These are phyloP conservation scores for Cebidichthys violaceus DNA, from an alignment of 2,113 vertebrate genomes.

Conservation along the genomic window DNA sequence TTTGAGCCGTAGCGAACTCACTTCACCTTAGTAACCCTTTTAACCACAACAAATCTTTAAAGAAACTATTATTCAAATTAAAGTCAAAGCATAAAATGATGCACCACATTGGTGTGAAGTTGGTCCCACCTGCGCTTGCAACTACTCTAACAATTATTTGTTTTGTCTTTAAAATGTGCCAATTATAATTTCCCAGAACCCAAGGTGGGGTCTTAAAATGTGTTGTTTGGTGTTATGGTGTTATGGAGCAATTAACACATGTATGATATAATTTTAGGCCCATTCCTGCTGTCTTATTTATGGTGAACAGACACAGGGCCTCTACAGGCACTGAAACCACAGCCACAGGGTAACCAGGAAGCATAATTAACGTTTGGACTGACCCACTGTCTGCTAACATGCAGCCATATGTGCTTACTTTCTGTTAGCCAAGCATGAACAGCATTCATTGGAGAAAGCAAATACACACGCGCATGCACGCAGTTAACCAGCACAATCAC, in stretches of 20 bases:
- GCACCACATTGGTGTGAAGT: background rate
- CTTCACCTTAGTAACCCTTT: background rate
- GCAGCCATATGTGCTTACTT: conserved; percentile 35
- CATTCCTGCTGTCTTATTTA: conserved; percentile 15
- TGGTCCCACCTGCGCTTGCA: background rate
- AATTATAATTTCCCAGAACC: background rate
- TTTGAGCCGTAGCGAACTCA: conserved; percentile 17
- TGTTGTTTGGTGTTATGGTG: background rate
- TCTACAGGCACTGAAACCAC: conserved; percentile 14
- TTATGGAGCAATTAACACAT: background rate
- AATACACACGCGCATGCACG: conserved; percentile 4
- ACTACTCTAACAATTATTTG: background rate
- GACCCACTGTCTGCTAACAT: conserved; percentile 25
- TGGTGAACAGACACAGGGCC: conserved; percentile 21
- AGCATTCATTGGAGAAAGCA: background rate
- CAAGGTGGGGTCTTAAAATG: background rate
- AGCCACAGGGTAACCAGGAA: conserved; percentile 28
- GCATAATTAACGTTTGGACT: conserved; percentile 43
- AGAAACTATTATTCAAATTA: background rate
- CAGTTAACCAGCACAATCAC: background rate
- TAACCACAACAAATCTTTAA: background rate
- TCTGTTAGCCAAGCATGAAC: conserved; percentile 20
- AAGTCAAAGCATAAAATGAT: background rate
- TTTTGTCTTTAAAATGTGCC: background rate
- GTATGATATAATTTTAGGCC: background rate